Base-by-base conservation (phyloP, 1,140 invertebrate species). In the Delia radicum region DNA sequence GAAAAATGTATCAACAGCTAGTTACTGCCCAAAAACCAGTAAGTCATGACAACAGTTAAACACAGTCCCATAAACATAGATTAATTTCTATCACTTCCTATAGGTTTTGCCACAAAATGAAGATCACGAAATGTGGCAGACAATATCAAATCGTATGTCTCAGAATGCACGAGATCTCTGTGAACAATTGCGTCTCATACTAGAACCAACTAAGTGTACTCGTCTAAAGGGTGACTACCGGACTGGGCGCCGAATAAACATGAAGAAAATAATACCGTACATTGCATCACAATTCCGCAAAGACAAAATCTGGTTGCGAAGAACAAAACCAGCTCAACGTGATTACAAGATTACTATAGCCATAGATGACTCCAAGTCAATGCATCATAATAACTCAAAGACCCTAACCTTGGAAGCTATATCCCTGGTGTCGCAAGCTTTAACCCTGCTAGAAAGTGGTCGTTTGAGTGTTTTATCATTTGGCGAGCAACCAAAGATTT, bases 261-360 rank as follows among this genome's bases (percentile, higher is more conserved):
- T 99, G 98, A 91, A 97, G 62, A 97, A 98, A 87, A 93, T 98
- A 2, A 98, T 99, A 82, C 95, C 97, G 0, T 99, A 99, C 86
- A 98, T 99, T 80, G 98, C 98, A 7, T 99, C 97, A 81, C 94
- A 99, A 85, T 99, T 99, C 87, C 91, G 97, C 37, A 99, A 99
- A 85, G 98, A 99, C 83, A 98, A 98, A 86, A 99, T 99, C 81
- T 99, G 98, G 98, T 81, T 99, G 78, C 88, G 98, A 63, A 88
- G 98, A 65, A 99, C 95, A 0, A 97, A 98, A 87, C 96, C 96
- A 0, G 96, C 95, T 0, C 96, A 98, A 85, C 89, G 98, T 73
- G 93, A 99, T 79, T 99, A 99, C 87, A 97, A 99, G 86, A 97
- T 99, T 42, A 91, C 96, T 29, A 88, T 99, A 13, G 98, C 98